Evolutionary conservation across 2,113 vertebrate genomes (phyloP).

Genomic region (Poeciliopsis retropinna): DNA sequence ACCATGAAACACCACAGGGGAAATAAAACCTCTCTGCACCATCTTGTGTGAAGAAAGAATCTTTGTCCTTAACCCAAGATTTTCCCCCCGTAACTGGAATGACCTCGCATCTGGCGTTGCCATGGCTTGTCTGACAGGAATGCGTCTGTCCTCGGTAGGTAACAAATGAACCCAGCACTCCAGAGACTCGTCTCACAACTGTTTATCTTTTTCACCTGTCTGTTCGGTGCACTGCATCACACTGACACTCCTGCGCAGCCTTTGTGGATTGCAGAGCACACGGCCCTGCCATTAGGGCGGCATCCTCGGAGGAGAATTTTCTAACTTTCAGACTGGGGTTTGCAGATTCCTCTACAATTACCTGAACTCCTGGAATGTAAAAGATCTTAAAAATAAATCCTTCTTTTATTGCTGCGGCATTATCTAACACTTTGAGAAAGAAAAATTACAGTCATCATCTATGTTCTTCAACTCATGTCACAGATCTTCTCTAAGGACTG

Average conservation of each 20-base stretch:
- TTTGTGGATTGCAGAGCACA: slow-evolving; percentile 57
- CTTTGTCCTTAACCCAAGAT: slow-evolving; percentile 73
- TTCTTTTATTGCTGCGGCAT: not conserved
- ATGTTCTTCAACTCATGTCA: no score
- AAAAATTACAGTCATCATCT: not conserved
- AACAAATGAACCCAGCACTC: slow-evolving; percentile 80
- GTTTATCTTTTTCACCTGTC: slow-evolving; percentile 79
- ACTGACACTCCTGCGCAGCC: slow-evolving; percentile 69
- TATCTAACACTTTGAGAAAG: not conserved
- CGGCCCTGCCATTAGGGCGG: slow-evolving; percentile 56
- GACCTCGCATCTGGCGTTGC: slow-evolving; percentile 79
- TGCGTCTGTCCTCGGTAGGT: slow-evolving; percentile 76
- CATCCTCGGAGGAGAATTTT: slow-evolving; percentile 23
- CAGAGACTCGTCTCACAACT: slow-evolving; percentile 77
- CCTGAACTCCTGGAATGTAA: not conserved
- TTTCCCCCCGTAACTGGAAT: slow-evolving; percentile 66
- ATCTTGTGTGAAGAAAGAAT: slow-evolving; percentile 61
- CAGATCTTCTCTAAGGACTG: no score
- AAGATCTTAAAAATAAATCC: not conserved
- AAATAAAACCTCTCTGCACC: slow-evolving; percentile 68
- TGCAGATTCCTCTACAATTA: not conserved
- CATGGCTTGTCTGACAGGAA: slow-evolving; percentile 71
- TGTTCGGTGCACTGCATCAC: slow-evolving; percentile 69
- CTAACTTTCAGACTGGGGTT: slow-evolving; percentile 22
- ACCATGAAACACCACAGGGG: slow-evolving; percentile 58